Evolutionary conservation across 2,113 vertebrate genomes (phyloP).

Genomic region (Hystrix brachyura): DNA sequence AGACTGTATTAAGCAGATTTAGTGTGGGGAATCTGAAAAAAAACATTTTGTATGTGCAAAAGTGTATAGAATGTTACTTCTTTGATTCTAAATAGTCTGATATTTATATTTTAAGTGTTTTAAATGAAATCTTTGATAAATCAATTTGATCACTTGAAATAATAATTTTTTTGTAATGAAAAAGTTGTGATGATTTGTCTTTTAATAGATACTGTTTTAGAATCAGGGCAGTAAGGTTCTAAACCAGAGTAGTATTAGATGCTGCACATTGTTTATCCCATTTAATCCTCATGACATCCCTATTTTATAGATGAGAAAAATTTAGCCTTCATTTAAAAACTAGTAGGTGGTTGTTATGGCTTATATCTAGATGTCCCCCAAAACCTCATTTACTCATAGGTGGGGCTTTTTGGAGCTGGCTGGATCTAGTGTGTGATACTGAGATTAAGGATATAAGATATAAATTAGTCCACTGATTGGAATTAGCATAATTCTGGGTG

Average conservation of each 20-base stretch:
- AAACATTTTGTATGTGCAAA: background rate
- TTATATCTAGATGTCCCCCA: background rate
- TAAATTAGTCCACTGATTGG: background rate
- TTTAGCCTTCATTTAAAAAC: background rate
- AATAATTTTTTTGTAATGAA: background rate
- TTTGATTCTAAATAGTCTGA: background rate
- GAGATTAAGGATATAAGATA: background rate
- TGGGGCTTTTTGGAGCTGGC: background rate
- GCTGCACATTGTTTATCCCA: background rate
- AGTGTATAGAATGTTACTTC: conserved; percentile 9
- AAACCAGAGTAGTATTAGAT: background rate
- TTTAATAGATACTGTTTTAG: conserved; percentile 40
- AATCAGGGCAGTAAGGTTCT: background rate
- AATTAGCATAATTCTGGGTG: background rate
- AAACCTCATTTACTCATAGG: background rate
- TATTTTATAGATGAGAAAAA: conserved; percentile 11
- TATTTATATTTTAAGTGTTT: conserved; percentile 39
- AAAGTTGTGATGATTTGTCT: conserved; percentile 25
- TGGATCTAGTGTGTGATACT: background rate
- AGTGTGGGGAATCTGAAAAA: conserved; percentile 7
- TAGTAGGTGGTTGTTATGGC: background rate
- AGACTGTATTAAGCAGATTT: background rate
- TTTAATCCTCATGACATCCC: background rate
- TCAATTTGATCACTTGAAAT: conserved; percentile 32
- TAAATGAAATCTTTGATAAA: background rate